These are phyloP conservation scores for Origma solitaria DNA, from an alignment of 2,113 vertebrate genomes.

Conservation along the genomic window DNA sequence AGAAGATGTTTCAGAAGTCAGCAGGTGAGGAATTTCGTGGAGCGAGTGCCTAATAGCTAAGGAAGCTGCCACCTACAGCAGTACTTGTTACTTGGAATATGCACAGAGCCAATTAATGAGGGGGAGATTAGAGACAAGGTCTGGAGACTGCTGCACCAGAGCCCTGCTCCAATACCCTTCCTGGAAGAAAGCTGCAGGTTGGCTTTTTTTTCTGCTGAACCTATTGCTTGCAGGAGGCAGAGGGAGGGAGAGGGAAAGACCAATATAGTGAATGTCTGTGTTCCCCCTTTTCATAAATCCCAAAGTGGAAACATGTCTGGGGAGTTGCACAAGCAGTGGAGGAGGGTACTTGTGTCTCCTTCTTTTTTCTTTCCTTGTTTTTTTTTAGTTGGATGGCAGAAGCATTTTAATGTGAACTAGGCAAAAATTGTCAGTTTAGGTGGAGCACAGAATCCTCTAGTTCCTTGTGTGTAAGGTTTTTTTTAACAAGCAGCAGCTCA, in stretches of 20 bases:
- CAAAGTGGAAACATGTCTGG: background rate
- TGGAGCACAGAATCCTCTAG: background rate
- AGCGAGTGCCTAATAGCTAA: conserved; percentile 17
- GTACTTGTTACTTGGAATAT: background rate
- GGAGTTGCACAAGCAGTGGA: background rate
- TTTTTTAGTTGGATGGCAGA: background rate
- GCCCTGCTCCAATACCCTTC: background rate
- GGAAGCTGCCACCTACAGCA: conserved; percentile 27
- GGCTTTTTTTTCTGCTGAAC: background rate
- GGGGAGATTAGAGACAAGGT: conserved; percentile 1
- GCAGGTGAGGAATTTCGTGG: background rate
- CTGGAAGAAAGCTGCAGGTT: background rate
- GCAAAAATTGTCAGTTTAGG: background rate
- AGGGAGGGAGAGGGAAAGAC: background rate
- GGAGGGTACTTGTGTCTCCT: background rate
- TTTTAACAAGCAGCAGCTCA: background rate
- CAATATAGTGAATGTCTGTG: background rate
- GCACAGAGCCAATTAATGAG: conserved; percentile 25
- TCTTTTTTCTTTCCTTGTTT: accelerated
- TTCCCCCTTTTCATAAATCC: background rate
- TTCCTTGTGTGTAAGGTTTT: background rate
- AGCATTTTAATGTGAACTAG: background rate
- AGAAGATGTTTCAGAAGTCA: conserved; percentile 14
- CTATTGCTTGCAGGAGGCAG: background rate
- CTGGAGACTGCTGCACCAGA: background rate